phyloP scores from a whole-genome alignment of 2,113 vertebrate species.

The Genyomyrus donnyi region DNA sequence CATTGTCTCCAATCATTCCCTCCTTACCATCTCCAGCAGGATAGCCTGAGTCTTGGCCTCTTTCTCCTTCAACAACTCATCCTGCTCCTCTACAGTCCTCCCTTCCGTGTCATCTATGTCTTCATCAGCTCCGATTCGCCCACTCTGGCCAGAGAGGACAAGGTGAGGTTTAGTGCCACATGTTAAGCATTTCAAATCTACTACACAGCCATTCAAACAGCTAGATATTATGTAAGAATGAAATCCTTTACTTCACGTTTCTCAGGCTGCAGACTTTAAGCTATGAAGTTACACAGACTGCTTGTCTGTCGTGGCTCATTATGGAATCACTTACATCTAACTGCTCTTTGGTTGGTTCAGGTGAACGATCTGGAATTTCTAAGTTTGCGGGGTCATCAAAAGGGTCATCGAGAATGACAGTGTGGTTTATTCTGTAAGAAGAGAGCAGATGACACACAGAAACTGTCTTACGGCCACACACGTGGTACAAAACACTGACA shows the following conservation, averaged over 20 bases:
- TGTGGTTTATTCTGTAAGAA: constrained; percentile 83
- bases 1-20: not conserved
- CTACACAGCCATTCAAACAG: not conserved
- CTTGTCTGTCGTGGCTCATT: not conserved
- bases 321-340: constrained; percentile 73
- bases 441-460: constrained; percentile 17
- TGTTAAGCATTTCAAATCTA: not conserved
- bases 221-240: not conserved
- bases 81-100: constrained; percentile 73
- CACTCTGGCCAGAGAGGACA: constrained; percentile 65
- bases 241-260: not conserved
- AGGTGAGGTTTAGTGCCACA: not conserved
- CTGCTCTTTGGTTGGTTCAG: constrained; percentile 87
- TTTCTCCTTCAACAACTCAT: constrained; percentile 85
- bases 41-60: constrained; percentile 94
- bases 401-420: constrained; percentile 90
- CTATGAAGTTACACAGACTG: not conserved
- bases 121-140: constrained; percentile 94
- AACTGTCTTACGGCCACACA: not conserved
- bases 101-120: constrained; percentile 80
- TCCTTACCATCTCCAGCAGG: constrained; percentile 87
- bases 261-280: not conserved
- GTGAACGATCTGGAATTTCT: constrained; percentile 80
- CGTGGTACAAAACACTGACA: not conserved
- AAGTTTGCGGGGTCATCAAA: constrained; percentile 86